A percentile compares a stretch with the other conserved stretches of the same genome.
phyloP scores from a whole-genome alignment of 2,797 vertebrate species.

The Thaleichthys pacificus region DNA sequence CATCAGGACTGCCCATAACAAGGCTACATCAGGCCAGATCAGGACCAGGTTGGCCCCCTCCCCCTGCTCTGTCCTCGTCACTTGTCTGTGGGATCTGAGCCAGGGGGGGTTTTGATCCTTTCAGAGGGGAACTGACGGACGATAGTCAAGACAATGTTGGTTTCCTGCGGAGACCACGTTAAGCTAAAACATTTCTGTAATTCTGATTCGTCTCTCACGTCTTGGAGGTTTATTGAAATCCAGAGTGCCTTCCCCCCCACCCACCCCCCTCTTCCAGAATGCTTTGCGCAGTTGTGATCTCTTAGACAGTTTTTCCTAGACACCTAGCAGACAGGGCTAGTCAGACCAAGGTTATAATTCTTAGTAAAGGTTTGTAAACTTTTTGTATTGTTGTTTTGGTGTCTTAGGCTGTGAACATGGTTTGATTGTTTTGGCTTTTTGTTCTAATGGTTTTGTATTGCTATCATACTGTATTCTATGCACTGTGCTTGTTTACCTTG shows the following conservation, averaged over 20 bases:
- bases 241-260: neutral
- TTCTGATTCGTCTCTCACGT: conserved; percentile 21
- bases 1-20: conserved; percentile 6
- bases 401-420: conserved; percentile 80
- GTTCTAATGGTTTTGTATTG: conserved; percentile 66
- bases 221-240: neutral
- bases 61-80: no score
- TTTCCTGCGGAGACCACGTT: conserved; percentile 39
- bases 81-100: no score
- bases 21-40: conserved; percentile 17
- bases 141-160: conserved; percentile 6
- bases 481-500: conserved; percentile 90
- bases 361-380: conserved; percentile 27
- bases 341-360: conserved; percentile 27
- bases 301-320: neutral
- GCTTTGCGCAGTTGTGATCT: neutral
- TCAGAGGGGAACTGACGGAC: no score
- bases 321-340: conserved; percentile 46
- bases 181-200: neutral
- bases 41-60: no score
- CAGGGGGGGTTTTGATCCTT: no score
- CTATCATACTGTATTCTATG: conserved; percentile 87
- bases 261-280: neutral
- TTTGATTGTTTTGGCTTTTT: conserved; percentile 41
- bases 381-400: conserved; percentile 67